Evolutionary conservation across 2,888 invertebrate genomes (phyloP).

Genomic region (Salticus scenicus): DNA sequence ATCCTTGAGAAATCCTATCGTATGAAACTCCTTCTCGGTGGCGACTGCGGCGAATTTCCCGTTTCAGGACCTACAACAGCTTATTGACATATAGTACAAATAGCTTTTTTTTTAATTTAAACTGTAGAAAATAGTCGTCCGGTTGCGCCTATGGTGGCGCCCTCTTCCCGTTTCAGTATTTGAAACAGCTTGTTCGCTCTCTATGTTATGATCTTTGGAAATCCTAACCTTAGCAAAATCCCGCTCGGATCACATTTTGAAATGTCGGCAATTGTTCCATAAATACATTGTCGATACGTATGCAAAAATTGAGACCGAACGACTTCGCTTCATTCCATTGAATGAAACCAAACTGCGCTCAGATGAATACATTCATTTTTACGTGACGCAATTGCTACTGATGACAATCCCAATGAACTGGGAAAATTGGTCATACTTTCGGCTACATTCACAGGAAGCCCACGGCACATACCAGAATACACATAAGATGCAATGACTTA

Average conservation of each 20-base stretch:
- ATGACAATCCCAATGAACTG: not conserved
- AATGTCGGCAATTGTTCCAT: not conserved
- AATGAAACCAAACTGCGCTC: not conserved
- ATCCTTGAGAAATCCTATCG: no score
- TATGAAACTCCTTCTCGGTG: no score
- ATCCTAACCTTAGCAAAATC: no score
- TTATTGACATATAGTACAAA: no score
- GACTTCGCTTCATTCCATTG: not conserved
- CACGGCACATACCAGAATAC: not conserved
- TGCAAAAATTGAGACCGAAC: not conserved
- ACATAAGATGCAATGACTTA: not conserved
- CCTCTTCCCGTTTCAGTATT: no score
- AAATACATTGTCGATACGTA: conserved; percentile 1
- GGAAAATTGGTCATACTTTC: conserved; percentile 1
- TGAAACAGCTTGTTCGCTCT: no score
- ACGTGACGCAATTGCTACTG: not conserved
- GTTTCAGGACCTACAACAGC: no score
- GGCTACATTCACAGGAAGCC: not conserved
- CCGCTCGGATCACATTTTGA: not conserved
- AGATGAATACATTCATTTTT: not conserved
- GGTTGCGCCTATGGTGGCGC: no score
- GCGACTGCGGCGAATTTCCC: no score
- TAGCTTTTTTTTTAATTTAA: no score
- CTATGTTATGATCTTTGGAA: no score
- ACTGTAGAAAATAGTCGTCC: no score